Percentiles rank a stretch among this genome's conserved stretches.
Conservation (phyloP, 2,797 vertebrate genomes). For the Lagocephalus sceleratus region DNA sequence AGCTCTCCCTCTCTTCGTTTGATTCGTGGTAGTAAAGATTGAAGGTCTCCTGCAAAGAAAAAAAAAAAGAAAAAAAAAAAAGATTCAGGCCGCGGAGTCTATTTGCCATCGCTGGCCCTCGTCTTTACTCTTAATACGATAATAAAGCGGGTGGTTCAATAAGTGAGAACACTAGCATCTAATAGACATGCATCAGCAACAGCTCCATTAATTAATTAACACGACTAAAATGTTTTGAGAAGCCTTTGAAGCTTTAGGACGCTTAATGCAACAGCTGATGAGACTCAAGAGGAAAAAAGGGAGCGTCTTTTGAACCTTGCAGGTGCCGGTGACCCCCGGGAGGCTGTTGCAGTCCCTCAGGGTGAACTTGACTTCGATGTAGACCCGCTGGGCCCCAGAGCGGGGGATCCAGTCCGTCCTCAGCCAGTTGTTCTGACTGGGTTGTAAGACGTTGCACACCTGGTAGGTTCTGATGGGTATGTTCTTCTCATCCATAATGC, state of each 20-base stretch:
- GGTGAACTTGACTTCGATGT: conserved; percentile 97
- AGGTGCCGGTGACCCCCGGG: conserved; percentile 95
- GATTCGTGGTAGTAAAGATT: conserved; percentile 98
- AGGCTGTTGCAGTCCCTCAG: conserved; percentile 97
- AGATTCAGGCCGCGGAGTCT: conserved; percentile 11
- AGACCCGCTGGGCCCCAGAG: conserved; percentile 92
- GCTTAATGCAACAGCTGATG: background rate
- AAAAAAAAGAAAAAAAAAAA: conserved; percentile 10
- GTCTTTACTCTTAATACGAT: conserved; percentile 47
- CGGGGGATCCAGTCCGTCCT: conserved; percentile 97
- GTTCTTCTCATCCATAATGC: conserved; percentile 99
- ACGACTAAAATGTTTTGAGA: conserved; percentile 12
- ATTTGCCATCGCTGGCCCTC: conserved; percentile 40
- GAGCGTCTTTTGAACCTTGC: conserved; percentile 75
- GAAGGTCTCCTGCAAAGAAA: conserved; percentile 85
- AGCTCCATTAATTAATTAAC: conserved; percentile 28
- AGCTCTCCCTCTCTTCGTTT: conserved; percentile 93
- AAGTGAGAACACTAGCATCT: conserved; percentile 34
- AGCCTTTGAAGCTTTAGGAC: background rate
- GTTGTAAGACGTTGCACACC: conserved; percentile 96
- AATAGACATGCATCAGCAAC: conserved; percentile 36
- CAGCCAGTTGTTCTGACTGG: conserved; percentile 97
- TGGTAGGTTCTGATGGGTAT: conserved; percentile 97
- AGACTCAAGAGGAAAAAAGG: background rate
- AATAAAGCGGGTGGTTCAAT: conserved; percentile 30